Evolutionary conservation across 2,888 invertebrate genomes (phyloP).

Genomic region (Antitype chi): DNA sequence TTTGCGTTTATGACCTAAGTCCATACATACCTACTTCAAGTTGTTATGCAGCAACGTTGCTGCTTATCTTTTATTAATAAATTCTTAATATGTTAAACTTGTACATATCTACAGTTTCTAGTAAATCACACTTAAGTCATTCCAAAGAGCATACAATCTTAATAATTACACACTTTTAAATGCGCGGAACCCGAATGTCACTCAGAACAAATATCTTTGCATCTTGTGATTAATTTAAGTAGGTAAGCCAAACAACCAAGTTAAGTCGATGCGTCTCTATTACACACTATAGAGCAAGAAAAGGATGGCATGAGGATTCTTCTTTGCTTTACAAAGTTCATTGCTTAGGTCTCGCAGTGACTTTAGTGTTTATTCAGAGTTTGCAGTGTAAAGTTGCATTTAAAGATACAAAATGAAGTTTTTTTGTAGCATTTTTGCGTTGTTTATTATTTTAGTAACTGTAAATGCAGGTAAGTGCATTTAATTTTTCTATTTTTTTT

Average conservation of each 20-base stretch:
- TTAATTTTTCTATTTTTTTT: not conserved
- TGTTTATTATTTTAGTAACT: conserved; percentile 45
- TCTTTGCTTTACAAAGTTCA: conserved; percentile 38
- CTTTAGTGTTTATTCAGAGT: conserved; percentile 45
- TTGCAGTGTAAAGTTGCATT: conserved; percentile 36
- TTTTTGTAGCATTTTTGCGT: conserved; percentile 30
- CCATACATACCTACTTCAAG: not conserved
- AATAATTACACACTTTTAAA: not conserved
- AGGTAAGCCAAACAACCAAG: conserved; percentile 19
- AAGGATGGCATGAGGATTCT: conserved; percentile 58
- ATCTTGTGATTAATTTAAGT: conserved; percentile 25
- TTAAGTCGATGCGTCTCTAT: conserved; percentile 46
- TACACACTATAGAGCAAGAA: conserved; percentile 22
- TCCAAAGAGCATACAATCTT: not conserved
- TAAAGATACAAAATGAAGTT: conserved; percentile 46
- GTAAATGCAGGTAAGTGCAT: conserved; percentile 55
- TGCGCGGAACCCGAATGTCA: conserved; percentile 41
- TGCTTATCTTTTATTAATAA: not conserved
- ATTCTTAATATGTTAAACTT: not conserved
- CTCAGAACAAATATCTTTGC: not conserved
- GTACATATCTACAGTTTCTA: not conserved
- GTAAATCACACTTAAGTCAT: not conserved
- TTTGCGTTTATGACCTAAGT: not conserved
- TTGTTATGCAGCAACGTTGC: not conserved
- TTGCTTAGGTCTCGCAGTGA: conserved; percentile 21